A percentile compares a stretch with the other conserved stretches of the same genome.
phyloP scores from a whole-genome alignment of 2,797 vertebrate species.

The Heliangelus exortis region DNA sequence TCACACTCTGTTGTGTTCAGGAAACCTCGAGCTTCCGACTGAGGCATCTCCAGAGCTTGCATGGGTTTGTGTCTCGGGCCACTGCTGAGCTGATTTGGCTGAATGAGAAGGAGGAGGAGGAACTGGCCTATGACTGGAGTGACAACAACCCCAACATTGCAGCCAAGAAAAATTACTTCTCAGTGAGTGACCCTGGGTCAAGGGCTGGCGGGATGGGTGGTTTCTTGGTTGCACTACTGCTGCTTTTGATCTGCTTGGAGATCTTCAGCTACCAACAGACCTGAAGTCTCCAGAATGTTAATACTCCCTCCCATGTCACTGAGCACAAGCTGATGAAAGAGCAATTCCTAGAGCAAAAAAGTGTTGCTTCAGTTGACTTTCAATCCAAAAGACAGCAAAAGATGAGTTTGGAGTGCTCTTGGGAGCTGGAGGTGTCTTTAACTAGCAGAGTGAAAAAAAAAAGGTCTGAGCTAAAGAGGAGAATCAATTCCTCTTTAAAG shows the following conservation, averaged over 20 bases:
- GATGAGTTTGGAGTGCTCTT: not conserved
- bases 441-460: rapidly evolving
- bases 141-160: constrained; percentile 89
- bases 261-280: not conserved
- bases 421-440: not conserved
- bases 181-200: constrained; percentile 78
- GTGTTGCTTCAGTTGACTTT: not conserved
- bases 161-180: constrained; percentile 89
- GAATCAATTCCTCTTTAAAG: not conserved
- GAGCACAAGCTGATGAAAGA: not conserved
- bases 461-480: not conserved
- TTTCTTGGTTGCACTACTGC: not conserved
- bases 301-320: not conserved
- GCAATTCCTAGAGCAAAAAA: not conserved
- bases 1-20: constrained; percentile 70
- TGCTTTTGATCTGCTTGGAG: not conserved
- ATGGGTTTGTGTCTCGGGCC: constrained; percentile 90
- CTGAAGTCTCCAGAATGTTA: not conserved
- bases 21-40: constrained; percentile 95
- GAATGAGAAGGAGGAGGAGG: constrained; percentile 97
- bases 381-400: not conserved
- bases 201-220: not conserved
- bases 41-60: constrained; percentile 91
- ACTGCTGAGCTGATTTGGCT: constrained; percentile 98
- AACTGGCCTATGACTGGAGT: constrained; percentile 96